Base-by-base conservation (phyloP, 2,888 invertebrate species). In the Cantharis nigra region DNA sequence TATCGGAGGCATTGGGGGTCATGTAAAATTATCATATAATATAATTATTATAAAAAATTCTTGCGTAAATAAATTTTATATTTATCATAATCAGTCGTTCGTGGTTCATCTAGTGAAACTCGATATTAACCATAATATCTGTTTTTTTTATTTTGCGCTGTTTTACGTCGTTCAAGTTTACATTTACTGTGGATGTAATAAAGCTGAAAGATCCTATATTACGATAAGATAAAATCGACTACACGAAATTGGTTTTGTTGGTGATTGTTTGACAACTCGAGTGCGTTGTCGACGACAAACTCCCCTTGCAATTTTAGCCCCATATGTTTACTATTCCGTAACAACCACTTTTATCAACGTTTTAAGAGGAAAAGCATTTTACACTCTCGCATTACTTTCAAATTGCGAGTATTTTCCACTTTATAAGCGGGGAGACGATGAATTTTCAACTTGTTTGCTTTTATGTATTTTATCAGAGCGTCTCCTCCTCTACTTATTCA, bases 271-370 rank as follows among this genome's bases (percentile, higher is more conserved):
- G 49, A 49, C 49, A 49, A 49, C 49, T 49, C 49, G 49, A 49
- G 49, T 49, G 49, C 49, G 49, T 49, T n/a, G 49, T 49, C 49
- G 49, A 49, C 49, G 49, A 49, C 49, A 49, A 49, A 49, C 49
- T 49, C 49, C 49, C 49, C 49, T n/a, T 49, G n/a, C 49, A 49
- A 13, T 49, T 49, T 49, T 49, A 49, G 49, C 49, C 70, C 30
- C 70, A 70, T 70, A 33, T 70, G 70, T 70, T 49, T 62, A 49
- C 20, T 70, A 70, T 70, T 62, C 23, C n/a, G 20, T 49, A 70
- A 70, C 70, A 70, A 70, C 70, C 70, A 70, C 33, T 71, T 63
- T 71, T 63, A 33, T 63, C 71, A 71, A 71, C 71, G 49, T 33
- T 33, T 11, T 33, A 33, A 33, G 33, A 63, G 63, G 71, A 71